Evolutionary conservation across 2,888 invertebrate species (phyloP).

Genomic region (Protula sp.): DNA sequence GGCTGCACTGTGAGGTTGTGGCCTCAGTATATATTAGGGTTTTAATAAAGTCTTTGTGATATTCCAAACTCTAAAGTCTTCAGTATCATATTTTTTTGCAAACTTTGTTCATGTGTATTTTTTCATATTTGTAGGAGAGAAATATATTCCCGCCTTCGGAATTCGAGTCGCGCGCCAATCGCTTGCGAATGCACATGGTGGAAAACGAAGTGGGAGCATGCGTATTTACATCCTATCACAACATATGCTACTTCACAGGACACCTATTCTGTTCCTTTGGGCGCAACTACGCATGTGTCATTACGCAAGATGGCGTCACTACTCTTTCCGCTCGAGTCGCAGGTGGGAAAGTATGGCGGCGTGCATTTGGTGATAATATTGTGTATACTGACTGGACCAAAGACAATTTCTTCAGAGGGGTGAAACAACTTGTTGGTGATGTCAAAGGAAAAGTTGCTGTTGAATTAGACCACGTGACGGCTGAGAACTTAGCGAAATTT

Average conservation of each 20-base stretch:
- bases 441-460: constrained; percentile 5
- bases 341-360: constrained; percentile 16
- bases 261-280: constrained; percentile 14
- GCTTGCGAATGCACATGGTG: constrained; percentile 8
- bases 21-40: too few species aligned
- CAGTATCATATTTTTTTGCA: too few species aligned
- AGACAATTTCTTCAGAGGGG: constrained; percentile 15
- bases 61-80: too few species aligned
- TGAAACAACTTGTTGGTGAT: constrained; percentile 2
- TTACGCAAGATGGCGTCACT: constrained; percentile 8
- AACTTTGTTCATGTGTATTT: too few species aligned
- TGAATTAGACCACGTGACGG: constrained; percentile 18
- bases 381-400: constrained; percentile 19
- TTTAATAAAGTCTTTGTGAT: too few species aligned
- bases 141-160: constrained; percentile 9
- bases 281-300: constrained; percentile 11
- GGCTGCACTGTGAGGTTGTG: too few species aligned
- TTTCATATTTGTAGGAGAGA: too few species aligned
- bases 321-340: constrained; percentile 9
- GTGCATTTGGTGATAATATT: constrained; percentile 10
- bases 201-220: constrained; percentile 2
- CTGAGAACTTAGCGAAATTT: constrained; percentile 11
- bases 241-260: constrained; percentile 17
- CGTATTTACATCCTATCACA: constrained; percentile 17
- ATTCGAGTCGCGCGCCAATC: constrained; percentile 4